Evolutionary conservation across 2,888 invertebrate species (phyloP).

Genomic region (Drosophila maculinotata): DNA sequence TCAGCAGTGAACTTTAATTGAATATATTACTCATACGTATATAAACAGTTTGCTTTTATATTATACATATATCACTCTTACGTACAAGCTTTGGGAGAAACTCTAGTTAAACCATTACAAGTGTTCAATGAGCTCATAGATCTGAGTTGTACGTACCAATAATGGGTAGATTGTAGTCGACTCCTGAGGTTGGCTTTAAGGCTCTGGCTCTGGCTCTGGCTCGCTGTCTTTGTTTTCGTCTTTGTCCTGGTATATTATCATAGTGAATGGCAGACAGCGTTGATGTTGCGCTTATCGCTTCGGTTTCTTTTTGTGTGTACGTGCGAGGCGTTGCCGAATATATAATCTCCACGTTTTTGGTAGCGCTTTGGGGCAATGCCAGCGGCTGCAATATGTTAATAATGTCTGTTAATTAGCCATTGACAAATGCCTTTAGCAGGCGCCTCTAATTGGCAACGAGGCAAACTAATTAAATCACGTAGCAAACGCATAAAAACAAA

Average conservation of each 20-base stretch:
- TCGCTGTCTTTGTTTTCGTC: conserved; percentile 7
- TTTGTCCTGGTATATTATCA: conserved; percentile 41
- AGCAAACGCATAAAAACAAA: conserved; percentile 71
- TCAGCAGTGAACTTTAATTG: no score
- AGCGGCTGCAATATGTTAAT: conserved; percentile 65
- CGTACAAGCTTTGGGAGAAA: no score
- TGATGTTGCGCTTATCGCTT: conserved; percentile 45
- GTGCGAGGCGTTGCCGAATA: conserved; percentile 12
- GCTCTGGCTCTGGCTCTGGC: background rate
- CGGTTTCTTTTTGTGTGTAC: conserved; percentile 6
- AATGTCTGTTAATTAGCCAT: conserved; percentile 64
- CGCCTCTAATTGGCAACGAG: conserved; percentile 51
- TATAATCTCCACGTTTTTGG: no score
- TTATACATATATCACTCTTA: no score
- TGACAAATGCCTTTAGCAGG: conserved; percentile 55
- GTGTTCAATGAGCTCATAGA: no score
- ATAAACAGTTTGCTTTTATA: no score
- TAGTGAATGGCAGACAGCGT: conserved; percentile 35
- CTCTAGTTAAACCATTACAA: no score
- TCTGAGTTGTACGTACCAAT: background rate
- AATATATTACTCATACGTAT: no score
- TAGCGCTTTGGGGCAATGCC: conserved; percentile 15
- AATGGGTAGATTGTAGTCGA: conserved; percentile 23
- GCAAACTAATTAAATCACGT: conserved; percentile 77
- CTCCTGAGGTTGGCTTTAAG: no score